Percentiles rank a stretch among this genome's conserved stretches.
Evolutionary conservation across 2,888 invertebrate species (phyloP).

Genomic region (Macrosoma leucophasiata): DNA sequence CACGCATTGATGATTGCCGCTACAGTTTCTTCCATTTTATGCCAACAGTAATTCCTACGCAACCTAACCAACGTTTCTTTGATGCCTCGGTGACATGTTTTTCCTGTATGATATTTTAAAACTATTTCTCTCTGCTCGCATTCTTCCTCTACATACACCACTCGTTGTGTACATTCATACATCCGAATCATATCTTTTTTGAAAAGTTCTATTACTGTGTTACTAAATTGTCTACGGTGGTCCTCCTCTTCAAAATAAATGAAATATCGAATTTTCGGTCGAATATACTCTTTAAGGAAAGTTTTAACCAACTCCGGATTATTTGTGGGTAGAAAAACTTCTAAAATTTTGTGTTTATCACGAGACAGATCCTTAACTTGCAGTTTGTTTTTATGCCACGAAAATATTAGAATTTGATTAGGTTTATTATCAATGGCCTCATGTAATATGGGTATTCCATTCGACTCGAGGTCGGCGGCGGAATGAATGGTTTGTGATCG

Average conservation of each 20-base stretch:
- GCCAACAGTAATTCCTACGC: no score
- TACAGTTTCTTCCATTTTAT: no score
- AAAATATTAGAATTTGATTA: conserved; percentile 18
- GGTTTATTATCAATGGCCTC: conserved; percentile 21
- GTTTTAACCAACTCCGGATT: conserved; percentile 14
- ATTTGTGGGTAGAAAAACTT: conserved; percentile 12
- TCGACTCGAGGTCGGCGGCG: not conserved
- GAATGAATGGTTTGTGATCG: conserved; percentile 7
- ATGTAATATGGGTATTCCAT: conserved; percentile 6
- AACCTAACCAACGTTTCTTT: conserved; percentile 15
- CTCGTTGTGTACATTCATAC: conserved; percentile 26
- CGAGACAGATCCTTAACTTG: conserved; percentile 9
- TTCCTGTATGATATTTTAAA: conserved; percentile 12
- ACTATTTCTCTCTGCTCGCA: conserved; percentile 12
- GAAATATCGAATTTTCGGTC: conserved; percentile 16
- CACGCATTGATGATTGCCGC: no score
- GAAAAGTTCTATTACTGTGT: conserved; percentile 18
- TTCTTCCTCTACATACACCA: conserved; percentile 14
- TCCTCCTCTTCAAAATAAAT: conserved; percentile 23
- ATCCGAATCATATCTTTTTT: conserved; percentile 24
- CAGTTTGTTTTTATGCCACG: conserved; percentile 10
- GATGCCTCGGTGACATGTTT: conserved; percentile 15
- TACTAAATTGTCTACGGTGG: conserved; percentile 15
- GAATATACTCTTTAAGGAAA: conserved; percentile 18
- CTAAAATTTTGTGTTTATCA: conserved; percentile 12